Evolutionary conservation across 1,140 invertebrate species (phyloP).

Genomic region (Heliothis subflexa): DNA sequence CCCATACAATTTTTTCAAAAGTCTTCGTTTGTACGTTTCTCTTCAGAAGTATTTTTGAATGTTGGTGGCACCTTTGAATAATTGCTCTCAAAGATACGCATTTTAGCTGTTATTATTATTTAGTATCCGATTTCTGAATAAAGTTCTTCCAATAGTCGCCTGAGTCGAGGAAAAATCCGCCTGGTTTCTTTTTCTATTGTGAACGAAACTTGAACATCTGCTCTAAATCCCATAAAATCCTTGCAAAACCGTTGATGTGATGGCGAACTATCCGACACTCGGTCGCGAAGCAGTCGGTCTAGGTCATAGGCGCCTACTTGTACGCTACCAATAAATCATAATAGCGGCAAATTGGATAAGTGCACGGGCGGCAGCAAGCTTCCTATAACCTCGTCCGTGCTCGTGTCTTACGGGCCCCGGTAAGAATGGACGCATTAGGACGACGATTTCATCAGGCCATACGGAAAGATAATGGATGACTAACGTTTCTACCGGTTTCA

Average conservation of each 20-base stretch:
- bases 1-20: no score
- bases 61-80: no score
- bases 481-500: background rate
- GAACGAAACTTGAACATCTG: no score
- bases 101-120: no score
- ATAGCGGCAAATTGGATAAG: constrained; percentile 82
- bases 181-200: no score
- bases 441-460: constrained; percentile 18
- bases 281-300: constrained; percentile 60
- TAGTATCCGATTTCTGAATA: no score
- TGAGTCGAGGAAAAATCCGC: no score
- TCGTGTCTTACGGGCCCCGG: constrained; percentile 60
- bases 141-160: no score
- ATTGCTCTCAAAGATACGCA: no score
- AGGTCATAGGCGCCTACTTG: constrained; percentile 74
- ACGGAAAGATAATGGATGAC: constrained; percentile 25
- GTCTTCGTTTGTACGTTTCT: no score
- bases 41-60: no score
- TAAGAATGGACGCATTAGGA: constrained; percentile 41
- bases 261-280: constrained; percentile 12
- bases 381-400: constrained; percentile 75
- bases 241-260: background rate
- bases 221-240: background rate
- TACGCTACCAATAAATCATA: constrained; percentile 79
- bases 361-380: constrained; percentile 63